phyloP scores from a whole-genome alignment of 2,888 invertebrate genomes.

The Petrolisthes manimaculis region DNA sequence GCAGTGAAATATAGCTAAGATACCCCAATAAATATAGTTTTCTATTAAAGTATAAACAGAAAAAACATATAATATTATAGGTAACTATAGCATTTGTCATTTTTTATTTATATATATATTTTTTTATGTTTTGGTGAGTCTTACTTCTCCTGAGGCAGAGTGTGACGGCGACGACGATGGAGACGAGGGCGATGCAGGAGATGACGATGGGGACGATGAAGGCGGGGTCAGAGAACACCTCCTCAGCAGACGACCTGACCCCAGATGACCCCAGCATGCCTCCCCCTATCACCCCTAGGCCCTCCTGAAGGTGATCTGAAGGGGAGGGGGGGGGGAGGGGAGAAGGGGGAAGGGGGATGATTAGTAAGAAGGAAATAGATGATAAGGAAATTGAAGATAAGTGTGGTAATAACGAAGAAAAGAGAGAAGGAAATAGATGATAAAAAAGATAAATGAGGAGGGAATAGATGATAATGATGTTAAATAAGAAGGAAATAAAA shows the following conservation, averaged over 20 bases:
- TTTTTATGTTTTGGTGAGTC: conserved; percentile 62
- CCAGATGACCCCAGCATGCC: conserved; percentile 34
- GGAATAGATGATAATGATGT: no score
- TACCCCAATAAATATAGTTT: no score
- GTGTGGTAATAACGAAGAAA: background rate
- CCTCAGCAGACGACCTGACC: conserved; percentile 65
- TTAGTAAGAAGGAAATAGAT: background rate
- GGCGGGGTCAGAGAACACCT: conserved; percentile 72
- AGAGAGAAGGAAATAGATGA: conserved; percentile 16
- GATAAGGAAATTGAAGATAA: background rate
- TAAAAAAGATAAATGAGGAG: background rate
- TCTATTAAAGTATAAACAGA: no score
- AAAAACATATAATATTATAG: no score
- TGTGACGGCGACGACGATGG: conserved; percentile 74
- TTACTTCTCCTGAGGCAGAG: conserved; percentile 75
- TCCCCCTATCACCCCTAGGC: conserved; percentile 32
- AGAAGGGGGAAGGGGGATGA: background rate
- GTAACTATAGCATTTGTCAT: no score
- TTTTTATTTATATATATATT: no score
- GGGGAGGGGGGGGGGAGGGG: background rate
- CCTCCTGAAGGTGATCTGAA: conserved; percentile 51
- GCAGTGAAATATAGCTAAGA: no score
- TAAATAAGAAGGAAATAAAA: no score
- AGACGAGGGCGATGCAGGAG: conserved; percentile 73
- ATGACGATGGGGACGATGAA: conserved; percentile 73